Conservation (phyloP, 2,888 invertebrate species). For the Perithous albicinctus region DNA sequence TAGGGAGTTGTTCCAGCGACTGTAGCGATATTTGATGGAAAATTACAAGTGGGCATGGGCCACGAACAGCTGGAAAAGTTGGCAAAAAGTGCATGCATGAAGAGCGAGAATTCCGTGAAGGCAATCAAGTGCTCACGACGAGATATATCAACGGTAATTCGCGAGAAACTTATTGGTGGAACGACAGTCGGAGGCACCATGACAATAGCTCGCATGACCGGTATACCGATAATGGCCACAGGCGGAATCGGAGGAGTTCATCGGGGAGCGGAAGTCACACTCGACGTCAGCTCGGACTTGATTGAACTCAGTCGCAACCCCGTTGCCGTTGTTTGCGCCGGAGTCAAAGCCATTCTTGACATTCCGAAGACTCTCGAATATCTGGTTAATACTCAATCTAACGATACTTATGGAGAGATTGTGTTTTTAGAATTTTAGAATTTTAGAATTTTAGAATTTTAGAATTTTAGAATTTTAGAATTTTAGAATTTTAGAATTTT, state of each 20-base stretch:
- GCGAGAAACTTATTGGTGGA: constrained; percentile 92
- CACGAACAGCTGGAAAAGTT: constrained; percentile 88
- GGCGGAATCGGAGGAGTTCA: constrained; percentile 98
- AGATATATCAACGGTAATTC: constrained; percentile 92
- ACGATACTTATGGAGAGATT: neutral
- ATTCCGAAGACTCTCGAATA: constrained; percentile 97
- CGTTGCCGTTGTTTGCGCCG: constrained; percentile 97
- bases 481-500: too few relatives aligned
- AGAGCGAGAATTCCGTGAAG: constrained; percentile 76
- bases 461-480: too few relatives aligned
- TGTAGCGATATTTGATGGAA: constrained; percentile 94
- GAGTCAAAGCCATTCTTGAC: constrained; percentile 98
- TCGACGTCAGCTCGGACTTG: constrained; percentile 98
- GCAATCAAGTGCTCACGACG: constrained; percentile 94
- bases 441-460: too few relatives aligned
- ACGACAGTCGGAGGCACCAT: constrained; percentile 99
- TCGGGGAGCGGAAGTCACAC: constrained; percentile 92
- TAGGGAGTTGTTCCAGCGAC: constrained; percentile 96
- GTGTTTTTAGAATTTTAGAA: too few relatives aligned
- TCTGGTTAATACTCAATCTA: constrained; percentile 86
- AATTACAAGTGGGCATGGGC: constrained; percentile 92
- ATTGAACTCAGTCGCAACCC: constrained; percentile 94
- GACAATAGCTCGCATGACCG: constrained; percentile 92
- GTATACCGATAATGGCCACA: constrained; percentile 97
- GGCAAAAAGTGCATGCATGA: constrained; percentile 85